Conservation (phyloP, 2,113 vertebrate genomes). For the Anarrhichthys ocellatus region DNA sequence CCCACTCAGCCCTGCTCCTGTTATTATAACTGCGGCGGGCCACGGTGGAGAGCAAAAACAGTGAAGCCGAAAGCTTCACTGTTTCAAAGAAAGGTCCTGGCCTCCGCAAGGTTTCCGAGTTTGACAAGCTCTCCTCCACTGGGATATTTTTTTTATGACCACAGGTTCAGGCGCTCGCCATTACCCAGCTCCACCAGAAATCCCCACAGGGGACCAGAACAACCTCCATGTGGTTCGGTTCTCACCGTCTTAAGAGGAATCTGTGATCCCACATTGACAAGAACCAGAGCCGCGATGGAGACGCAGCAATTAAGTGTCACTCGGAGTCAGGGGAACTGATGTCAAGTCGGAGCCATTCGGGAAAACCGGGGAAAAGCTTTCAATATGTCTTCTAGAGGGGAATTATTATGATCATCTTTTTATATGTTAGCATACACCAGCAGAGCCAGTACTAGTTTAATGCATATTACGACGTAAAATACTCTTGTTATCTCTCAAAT, state of each 20-base stretch:
- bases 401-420: constrained; percentile 1
- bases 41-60: constrained; percentile 24
- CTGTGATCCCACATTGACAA: constrained; percentile 62
- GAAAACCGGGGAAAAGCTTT: constrained; percentile 11
- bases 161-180: constrained; percentile 54
- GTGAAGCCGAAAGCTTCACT: not conserved
- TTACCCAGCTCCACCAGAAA: constrained; percentile 64
- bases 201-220: constrained; percentile 51
- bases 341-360: constrained; percentile 44
- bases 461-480: not conserved
- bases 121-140: constrained; percentile 65
- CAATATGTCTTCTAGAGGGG: not conserved
- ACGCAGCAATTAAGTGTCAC: constrained; percentile 59
- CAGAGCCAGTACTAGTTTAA: not conserved
- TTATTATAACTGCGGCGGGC: constrained; percentile 48
- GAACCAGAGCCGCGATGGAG: constrained; percentile 65
- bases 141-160: constrained; percentile 53
- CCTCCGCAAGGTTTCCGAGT: constrained; percentile 38
- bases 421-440: constrained; percentile 1
- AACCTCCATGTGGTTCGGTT: constrained; percentile 66
- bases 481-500: not conserved
- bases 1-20: constrained; percentile 42
- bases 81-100: not conserved
- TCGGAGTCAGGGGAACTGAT: constrained; percentile 57
- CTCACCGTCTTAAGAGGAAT: constrained; percentile 65